Evolutionary conservation across 2,797 vertebrate species (phyloP).

Genomic region (Argentina silus): DNA sequence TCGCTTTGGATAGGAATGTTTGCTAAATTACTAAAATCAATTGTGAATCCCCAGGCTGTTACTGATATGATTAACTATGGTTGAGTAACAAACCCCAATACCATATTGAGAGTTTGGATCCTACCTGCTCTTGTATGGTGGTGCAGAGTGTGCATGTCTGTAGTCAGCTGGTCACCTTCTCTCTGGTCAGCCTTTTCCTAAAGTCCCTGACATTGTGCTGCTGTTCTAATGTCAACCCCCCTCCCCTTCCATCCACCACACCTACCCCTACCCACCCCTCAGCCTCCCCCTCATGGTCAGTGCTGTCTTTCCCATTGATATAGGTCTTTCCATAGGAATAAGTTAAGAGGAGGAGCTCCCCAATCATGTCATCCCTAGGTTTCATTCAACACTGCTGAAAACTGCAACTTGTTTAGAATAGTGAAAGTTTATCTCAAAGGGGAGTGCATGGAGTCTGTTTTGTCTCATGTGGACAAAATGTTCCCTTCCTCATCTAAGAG

Average conservation of each 20-base stretch:
- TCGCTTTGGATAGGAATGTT: no score
- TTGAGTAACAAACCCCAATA: neutral
- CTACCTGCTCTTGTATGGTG: conserved; percentile 59
- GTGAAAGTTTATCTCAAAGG: neutral
- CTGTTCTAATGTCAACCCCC: conserved; percentile 43
- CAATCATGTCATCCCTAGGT: neutral
- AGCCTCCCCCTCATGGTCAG: conserved; percentile 40
- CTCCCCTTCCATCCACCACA: conserved; percentile 12
- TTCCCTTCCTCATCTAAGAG: neutral
- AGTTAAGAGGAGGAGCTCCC: conserved; percentile 22
- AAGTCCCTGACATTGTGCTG: conserved; percentile 47
- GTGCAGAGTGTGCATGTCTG: conserved; percentile 56
- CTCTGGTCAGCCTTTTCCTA: conserved; percentile 23
- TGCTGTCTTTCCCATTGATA: conserved; percentile 34
- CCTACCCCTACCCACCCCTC: conserved; percentile 24
- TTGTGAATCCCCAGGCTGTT: neutral
- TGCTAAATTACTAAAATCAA: no score
- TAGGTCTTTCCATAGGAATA: conserved; percentile 29
- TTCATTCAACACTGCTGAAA: neutral
- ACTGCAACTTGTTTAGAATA: neutral
- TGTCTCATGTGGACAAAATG: neutral
- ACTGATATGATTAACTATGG: neutral
- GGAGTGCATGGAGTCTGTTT: neutral
- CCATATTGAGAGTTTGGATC: conserved; percentile 18
- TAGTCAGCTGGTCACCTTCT: conserved; percentile 36